Base-by-base conservation (phyloP, 2,888 invertebrate genomes). In the Neuroscelio doddi region DNA sequence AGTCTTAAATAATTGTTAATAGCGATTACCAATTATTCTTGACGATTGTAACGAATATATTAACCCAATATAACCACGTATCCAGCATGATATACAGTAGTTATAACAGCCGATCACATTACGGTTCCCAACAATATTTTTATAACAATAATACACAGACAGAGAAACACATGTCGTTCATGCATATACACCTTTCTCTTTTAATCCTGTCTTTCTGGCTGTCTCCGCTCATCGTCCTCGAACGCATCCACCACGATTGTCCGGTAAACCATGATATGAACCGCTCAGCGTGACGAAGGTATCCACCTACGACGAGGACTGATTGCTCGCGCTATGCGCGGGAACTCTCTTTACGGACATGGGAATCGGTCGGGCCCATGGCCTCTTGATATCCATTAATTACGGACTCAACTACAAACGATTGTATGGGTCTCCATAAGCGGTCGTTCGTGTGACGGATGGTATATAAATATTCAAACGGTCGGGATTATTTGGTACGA, bases 231-330 rank as follows among this genome's bases (percentile, higher is more conserved):
- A 73, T 74, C 77, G 75, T 75, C 74, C 75, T 75, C 76, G 75
- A 77, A 73, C 73, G 68, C 77, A 75, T 76, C 77, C 76, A 74
- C 75, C 72, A 75, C 78, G 75, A 75, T 73, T 77, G 78, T 77
- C 79, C 77, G 77, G 76, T 74, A 78, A 79, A 76, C 77, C 77
- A 79, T 78, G 80, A 75, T 72, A 79, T 72, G 74, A 72, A 76
- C 73, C 79, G 73, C 74, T 76, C 75, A 81, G 78, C 82, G 78
- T 82, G 80, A 82, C 82, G 79, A 75, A 78, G 79, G 78, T 76
- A 78, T 74, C 77, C 78, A 77, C 78, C 77, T 77, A 76, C 77
- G 72, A 78, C 76, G 78, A 72, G 75, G 76, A 78, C 72, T 75
- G 65, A 71, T 68, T 69, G 44, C 71, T 69, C 63, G 57, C 65